These are phyloP conservation scores for Melanotaenia parkinsoni DNA, from an alignment of 2,797 vertebrate genomes.

Conservation along the genomic window DNA sequence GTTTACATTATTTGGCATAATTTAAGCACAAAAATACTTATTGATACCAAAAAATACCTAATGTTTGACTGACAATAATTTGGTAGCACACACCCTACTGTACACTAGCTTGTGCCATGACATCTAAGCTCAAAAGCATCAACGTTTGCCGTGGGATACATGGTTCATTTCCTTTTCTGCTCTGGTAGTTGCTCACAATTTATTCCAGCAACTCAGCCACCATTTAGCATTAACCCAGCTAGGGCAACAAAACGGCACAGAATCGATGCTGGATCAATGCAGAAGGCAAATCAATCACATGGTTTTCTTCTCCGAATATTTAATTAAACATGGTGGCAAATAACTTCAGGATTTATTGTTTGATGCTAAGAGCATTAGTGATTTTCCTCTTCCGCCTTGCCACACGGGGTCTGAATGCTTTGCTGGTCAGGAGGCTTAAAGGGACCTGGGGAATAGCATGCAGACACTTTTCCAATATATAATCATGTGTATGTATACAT, in stretches of 20 bases:
- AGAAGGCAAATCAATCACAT: constrained; percentile 89
- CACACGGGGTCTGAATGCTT: constrained; percentile 84
- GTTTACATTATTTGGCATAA: background rate
- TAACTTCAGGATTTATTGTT: constrained; percentile 92
- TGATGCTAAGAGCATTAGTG: constrained; percentile 93
- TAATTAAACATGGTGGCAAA: constrained; percentile 94
- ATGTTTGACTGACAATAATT: background rate
- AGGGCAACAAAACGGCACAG: constrained; percentile 83
- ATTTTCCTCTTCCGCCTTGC: constrained; percentile 90
- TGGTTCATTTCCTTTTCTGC: constrained; percentile 75
- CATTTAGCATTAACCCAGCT: constrained; percentile 89
- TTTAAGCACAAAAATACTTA: background rate
- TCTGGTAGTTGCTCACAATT: constrained; percentile 78
- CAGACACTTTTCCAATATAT: constrained; percentile 94
- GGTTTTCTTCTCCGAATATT: constrained; percentile 94
- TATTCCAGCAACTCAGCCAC: constrained; percentile 81
- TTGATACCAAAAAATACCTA: background rate
- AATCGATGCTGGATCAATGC: constrained; percentile 90
- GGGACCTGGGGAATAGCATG: constrained; percentile 88
- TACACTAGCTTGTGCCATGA: constrained; percentile 3
- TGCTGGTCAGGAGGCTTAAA: constrained; percentile 87
- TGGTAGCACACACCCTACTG: background rate
- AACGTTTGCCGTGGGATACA: constrained; percentile 36
- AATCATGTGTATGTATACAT: constrained; percentile 94
- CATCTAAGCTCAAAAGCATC: constrained; percentile 24